Evolutionary conservation across 2,888 invertebrate genomes (phyloP).

Genomic region (Parapristionchus giblindavisi): DNA sequence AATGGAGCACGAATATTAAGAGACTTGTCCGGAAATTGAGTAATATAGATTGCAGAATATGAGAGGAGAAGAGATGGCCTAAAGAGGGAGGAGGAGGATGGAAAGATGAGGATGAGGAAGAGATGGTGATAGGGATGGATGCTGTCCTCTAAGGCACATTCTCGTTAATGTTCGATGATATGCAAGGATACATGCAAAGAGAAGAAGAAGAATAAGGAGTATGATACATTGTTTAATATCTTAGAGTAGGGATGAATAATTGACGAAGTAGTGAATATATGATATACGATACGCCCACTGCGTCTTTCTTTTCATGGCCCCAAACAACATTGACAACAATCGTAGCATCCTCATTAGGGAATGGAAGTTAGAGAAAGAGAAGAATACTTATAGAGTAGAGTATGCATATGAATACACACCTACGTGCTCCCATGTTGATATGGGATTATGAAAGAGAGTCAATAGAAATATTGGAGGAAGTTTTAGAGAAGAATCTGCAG

Average conservation of each 20-base stretch:
- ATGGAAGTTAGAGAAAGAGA: too few species aligned
- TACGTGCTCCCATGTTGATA: too few species aligned
- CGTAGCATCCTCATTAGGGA: too few species aligned
- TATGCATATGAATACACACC: too few species aligned
- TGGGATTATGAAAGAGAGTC: too few species aligned
- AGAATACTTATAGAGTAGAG: too few species aligned
- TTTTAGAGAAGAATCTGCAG: too few species aligned
- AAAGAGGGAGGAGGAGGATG: not conserved
- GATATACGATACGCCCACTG: constrained; percentile 7
- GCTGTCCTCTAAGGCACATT: not conserved
- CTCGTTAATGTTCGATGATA: constrained; percentile 31
- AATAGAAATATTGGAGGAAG: too few species aligned
- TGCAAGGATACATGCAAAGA: not conserved
- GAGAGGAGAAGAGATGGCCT: not conserved
- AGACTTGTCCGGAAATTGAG: too few species aligned
- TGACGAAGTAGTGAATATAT: constrained; percentile 27
- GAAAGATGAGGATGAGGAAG: not conserved
- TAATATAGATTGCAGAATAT: too few species aligned
- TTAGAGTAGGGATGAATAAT: constrained; percentile 4
- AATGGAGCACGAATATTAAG: too few species aligned
- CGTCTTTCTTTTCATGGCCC: constrained; percentile 23
- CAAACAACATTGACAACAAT: too few species aligned
- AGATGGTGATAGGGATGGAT: not conserved
- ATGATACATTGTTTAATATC: not conserved
- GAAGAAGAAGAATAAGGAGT: constrained; percentile 18